phyloP scores from a whole-genome alignment of 1,140 invertebrate genomes.

The Adelges cooleyi region DNA sequence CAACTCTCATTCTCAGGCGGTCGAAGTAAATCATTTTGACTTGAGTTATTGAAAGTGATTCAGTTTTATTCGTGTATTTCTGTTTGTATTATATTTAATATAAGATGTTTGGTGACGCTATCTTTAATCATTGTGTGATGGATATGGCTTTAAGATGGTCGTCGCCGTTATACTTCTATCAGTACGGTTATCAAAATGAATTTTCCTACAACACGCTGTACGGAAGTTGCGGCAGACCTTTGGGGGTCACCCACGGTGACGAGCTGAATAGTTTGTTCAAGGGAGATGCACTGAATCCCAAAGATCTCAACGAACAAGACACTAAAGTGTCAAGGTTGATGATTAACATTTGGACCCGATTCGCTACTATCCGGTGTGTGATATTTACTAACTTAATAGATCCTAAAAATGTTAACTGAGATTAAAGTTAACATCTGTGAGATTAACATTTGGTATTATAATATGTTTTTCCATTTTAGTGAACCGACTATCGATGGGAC shows the following conservation, averaged over 20 bases:
- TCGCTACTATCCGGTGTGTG: constrained; percentile 18
- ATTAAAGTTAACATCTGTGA: not conserved
- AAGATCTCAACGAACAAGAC: not conserved
- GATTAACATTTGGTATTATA: not conserved
- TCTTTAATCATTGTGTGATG: not conserved
- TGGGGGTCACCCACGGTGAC: constrained; percentile 30
- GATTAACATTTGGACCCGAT: constrained; percentile 28
- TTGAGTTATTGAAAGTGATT: too few species aligned
- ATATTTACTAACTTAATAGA: not conserved
- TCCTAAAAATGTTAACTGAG: not conserved
- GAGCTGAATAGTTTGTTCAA: constrained; percentile 31
- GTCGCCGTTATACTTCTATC: not conserved
- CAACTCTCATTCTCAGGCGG: not conserved
- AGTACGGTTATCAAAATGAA: constrained; percentile 2
- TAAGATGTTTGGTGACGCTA: not conserved
- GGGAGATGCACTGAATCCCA: not conserved
- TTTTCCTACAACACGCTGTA: constrained; percentile 1
- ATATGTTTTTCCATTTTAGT: not conserved
- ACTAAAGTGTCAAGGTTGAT: constrained; percentile 17
- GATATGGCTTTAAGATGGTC: not conserved
- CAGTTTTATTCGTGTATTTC: too few species aligned
- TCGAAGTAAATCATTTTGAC: not conserved
- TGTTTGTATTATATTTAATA: not conserved
- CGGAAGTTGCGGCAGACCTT: not conserved
- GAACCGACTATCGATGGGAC: not conserved